Evolutionary conservation across 2,797 vertebrate species (phyloP), one percentile per base, ranked within the genome.

Genomic region (Microctenopoma stevenorrisi): DNA sequence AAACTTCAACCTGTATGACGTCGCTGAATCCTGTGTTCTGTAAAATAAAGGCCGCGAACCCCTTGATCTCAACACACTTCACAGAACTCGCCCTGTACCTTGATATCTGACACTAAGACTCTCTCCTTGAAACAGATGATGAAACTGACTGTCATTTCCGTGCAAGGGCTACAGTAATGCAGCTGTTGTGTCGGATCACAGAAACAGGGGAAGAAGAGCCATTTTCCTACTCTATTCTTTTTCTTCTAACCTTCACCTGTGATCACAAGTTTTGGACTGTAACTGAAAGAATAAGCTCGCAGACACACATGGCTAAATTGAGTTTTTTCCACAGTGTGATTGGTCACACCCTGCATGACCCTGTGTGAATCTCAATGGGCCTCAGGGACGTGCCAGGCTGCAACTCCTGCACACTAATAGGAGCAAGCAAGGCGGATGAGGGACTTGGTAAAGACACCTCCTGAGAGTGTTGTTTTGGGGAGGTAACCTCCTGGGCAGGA

Each of bases 111-210:
- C 67, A 51, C 78, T 40, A 58, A 16, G 38, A 74, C 70, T 78
- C 53, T 75, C 61, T 81, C 73, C 65, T 61, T 81, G 78, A 85
- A 84, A 81, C 44, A 71, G 64, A 77, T 79, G 83, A 86, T 85
- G 84, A 87, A 86, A 89, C 4, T 28, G 38, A 64, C 68, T 68
- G 67, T 78, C 57, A 80, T 73, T 70, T 52, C 48, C 54, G 77
- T 86, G 79, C 65, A 87, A 74, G 59, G 38, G 66, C 72, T 50
- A 26, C 72, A 51, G 52, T 67, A 73, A 58, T 42, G 16, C 48
- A 61, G 54, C 50, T 51, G 69, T 48, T 68, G 28, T 69, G 58
- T 61, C 35, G 33, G 78, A 71, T 57, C 38, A 18, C 38, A 18
- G 13, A 33, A 26, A 65, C 49, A 22, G 26, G 61, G 40, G 55